These are phyloP conservation scores for Patagioenas fasciata DNA, from an alignment of 2,113 vertebrate genomes.

Conservation along the genomic window DNA sequence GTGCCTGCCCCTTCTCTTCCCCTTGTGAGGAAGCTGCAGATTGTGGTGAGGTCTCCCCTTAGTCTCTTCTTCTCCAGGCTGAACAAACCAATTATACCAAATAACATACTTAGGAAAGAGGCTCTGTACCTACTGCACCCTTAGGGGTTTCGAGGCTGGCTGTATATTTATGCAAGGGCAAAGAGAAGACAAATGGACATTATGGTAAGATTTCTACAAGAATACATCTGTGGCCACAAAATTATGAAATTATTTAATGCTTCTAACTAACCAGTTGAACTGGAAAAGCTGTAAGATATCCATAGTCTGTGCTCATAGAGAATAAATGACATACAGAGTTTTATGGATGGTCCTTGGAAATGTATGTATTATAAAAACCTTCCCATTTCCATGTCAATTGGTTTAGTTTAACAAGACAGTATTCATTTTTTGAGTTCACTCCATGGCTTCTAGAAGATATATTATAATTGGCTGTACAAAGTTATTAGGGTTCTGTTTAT, in stretches of 20 bases:
- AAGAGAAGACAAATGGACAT: background rate
- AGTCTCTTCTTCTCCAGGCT: too few species aligned
- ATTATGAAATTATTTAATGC: background rate
- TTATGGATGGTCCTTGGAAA: background rate
- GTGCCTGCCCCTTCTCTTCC: too few species aligned
- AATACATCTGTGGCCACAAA: background rate
- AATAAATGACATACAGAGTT: background rate
- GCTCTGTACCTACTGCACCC: background rate
- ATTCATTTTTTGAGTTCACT: background rate
- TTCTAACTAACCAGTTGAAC: background rate
- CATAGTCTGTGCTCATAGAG: background rate
- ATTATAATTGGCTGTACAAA: background rate
- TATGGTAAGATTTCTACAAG: background rate
- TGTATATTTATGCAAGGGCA: background rate
- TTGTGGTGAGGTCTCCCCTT: too few species aligned
- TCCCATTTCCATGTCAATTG: background rate
- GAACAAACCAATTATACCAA: background rate
- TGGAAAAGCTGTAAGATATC: background rate
- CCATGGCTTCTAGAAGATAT: background rate
- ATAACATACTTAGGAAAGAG: background rate
- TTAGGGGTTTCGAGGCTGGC: background rate
- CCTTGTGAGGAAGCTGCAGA: too few species aligned
- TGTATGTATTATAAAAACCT: background rate
- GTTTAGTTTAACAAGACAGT: background rate
- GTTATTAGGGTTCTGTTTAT: accelerated